These are phyloP conservation scores for Tragulus kanchil DNA, from an alignment of 2,113 vertebrate species.

Conservation along the genomic window DNA sequence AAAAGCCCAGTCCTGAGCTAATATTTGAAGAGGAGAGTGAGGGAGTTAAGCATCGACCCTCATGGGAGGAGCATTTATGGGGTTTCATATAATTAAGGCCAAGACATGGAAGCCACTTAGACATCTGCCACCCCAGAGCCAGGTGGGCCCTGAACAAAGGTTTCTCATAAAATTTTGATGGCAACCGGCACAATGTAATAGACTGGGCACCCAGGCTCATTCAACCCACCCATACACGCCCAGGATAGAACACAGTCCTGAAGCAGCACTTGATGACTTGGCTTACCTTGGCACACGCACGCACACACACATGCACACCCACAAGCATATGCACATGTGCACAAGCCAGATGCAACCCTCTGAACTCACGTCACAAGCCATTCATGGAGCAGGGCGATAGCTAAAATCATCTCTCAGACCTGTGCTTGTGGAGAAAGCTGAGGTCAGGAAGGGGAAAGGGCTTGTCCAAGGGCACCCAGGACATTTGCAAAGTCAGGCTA, in stretches of 20 bases:
- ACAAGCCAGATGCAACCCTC: background rate
- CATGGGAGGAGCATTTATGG: background rate
- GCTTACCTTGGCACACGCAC: too few relatives aligned
- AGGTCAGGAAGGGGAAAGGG: background rate
- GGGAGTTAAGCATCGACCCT: rapidly evolving
- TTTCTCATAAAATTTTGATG: background rate
- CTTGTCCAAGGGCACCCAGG: background rate
- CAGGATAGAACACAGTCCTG: background rate
- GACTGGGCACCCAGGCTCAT: background rate
- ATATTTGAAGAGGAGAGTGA: background rate
- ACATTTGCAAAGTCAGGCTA: background rate
- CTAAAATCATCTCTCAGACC: background rate
- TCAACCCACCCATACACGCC: background rate
- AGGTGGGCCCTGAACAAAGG: background rate
- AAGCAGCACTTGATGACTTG: background rate
- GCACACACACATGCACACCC: rapidly evolving
- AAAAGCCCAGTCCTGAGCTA: background rate
- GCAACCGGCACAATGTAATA: background rate
- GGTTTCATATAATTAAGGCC: background rate
- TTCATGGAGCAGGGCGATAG: background rate
- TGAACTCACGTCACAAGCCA: background rate
- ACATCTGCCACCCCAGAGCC: background rate
- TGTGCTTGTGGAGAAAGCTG: background rate
- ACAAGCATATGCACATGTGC: rapidly evolving
- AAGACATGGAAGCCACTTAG: background rate